These are phyloP conservation scores for Morone chrysops DNA, from an alignment of 2,113 vertebrate genomes.

Conservation along the genomic window DNA sequence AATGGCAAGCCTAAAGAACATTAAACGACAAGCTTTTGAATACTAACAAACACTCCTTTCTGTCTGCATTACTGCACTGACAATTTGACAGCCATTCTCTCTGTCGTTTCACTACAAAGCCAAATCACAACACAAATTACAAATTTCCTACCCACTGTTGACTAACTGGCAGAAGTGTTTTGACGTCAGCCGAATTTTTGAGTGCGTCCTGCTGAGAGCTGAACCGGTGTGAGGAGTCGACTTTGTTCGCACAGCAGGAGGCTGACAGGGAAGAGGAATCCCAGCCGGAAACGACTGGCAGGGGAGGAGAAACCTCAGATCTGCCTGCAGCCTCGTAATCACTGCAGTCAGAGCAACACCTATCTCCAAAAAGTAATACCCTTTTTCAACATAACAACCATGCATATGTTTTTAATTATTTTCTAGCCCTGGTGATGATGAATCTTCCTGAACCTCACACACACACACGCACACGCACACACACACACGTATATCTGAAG, in stretches of 20 bases:
- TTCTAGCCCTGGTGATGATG: neutral
- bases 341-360: constrained; percentile 27
- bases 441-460: neutral
- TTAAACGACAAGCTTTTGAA: constrained; percentile 23
- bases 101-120: constrained; percentile 13
- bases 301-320: constrained; percentile 50
- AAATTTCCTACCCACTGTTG: constrained; percentile 38
- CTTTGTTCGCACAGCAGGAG: constrained; percentile 67
- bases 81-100: constrained; percentile 40
- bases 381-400: neutral
- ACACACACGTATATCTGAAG: neutral
- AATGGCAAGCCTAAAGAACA: constrained; percentile 34
- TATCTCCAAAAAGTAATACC: constrained; percentile 10
- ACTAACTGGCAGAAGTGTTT: constrained; percentile 49
- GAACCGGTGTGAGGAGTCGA: constrained; percentile 63
- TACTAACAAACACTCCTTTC: constrained; percentile 26
- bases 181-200: constrained; percentile 49
- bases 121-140: constrained; percentile 51
- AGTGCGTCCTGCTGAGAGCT: constrained; percentile 58
- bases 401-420: neutral
- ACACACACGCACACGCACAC: too few species aligned
- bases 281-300: constrained; percentile 35
- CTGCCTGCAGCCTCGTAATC: constrained; percentile 22
- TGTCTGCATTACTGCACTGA: constrained; percentile 26
- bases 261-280: constrained; percentile 53